A percentile compares a stretch with the other conserved stretches of the same genome.
Conservation (phyloP, 37 sponge, comb jelly and placozoan species). For the Crambe crambe region DNA sequence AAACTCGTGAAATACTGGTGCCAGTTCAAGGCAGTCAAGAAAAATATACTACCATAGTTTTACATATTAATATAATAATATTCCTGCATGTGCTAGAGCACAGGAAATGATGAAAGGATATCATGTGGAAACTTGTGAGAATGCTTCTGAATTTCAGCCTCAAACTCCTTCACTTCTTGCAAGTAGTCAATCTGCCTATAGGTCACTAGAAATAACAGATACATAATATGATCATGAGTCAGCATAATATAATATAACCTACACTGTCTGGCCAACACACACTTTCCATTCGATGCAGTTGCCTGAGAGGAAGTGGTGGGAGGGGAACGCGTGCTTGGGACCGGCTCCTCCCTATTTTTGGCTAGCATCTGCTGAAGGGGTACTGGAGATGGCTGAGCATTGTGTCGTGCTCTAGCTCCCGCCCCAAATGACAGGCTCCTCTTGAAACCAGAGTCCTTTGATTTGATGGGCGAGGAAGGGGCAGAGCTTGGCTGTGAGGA, state of each 20-base stretch:
- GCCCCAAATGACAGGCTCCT: conserved; percentile 64
- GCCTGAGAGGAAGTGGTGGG: neutral
- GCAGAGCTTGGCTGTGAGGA: conserved; percentile 25
- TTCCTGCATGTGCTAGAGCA: too few relatives aligned
- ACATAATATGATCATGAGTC: neutral
- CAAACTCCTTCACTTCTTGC: conserved; percentile 68
- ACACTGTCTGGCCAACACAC: conserved; percentile 60
- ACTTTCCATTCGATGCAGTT: neutral
- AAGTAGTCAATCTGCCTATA: conserved; percentile 51
- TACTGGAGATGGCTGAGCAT: neutral
- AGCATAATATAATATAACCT: conserved; percentile 5
- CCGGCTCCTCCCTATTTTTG: neutral
- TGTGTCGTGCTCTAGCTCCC: neutral
- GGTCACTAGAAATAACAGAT: conserved; percentile 21
- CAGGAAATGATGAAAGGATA: conserved; percentile 69
- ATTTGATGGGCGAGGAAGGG: conserved; percentile 25
- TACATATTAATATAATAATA: too few relatives aligned
- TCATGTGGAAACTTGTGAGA: conserved; percentile 68
- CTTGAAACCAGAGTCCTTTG: conserved; percentile 24
- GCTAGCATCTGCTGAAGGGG: neutral
- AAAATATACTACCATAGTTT: neutral
- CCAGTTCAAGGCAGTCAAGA: conserved; percentile 31
- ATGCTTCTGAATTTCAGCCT: conserved; percentile 52
- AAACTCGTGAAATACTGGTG: conserved; percentile 61
- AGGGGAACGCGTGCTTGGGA: neutral